Evolutionary conservation across 1,140 invertebrate genomes (phyloP), one percentile per base, ranked within the genome.

Genomic region (Drosophila yakuba): DNA sequence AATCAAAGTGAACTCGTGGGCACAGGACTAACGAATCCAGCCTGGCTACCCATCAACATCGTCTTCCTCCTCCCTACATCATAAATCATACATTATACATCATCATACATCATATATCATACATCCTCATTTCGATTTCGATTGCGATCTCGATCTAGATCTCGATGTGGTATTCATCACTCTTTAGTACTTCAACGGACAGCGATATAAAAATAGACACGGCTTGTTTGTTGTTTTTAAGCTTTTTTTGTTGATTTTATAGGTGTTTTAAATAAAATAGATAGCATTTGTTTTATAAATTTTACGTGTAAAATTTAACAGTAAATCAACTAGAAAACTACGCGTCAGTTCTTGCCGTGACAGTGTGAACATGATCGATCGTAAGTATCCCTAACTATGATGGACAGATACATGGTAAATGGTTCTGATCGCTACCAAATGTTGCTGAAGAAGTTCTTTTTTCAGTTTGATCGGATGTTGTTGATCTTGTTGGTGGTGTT

Each of bases 281-380:
- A 68, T 73, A 86, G 57, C 67, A 78, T 72, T 62, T 67, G 72
- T 85, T 86, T 77, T 79, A 82, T 89, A 89, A 89, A 89, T 90
- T 89, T 89, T 89, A 90, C 85, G 84, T 89, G 85, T 89, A 89
- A 89, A 89, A 89, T 89, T 89, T 89, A 89, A 89, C 79, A 80
- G 71, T 89, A 84, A 89, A 84, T 84, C 84, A 89, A 90, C 84
- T 89, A 90, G 77, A 90, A 89, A 90, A 89, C 84, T 89, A 89
- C 74, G 62, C 69, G 80, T 80, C 84, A 80, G 80, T 81, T 84
- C 77, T 62, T 78, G 62, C 51, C 89, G 79, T 66, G 84, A 89
- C 84, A 80, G 72, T 86, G 68, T 20, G 20, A 71, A 57, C 51
- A 66, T 86, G 68, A 71, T 71, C 51, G 68, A 71, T 71, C 51